phyloP scores from a whole-genome alignment of 2,888 invertebrate genomes.

The Phortica okadai region DNA sequence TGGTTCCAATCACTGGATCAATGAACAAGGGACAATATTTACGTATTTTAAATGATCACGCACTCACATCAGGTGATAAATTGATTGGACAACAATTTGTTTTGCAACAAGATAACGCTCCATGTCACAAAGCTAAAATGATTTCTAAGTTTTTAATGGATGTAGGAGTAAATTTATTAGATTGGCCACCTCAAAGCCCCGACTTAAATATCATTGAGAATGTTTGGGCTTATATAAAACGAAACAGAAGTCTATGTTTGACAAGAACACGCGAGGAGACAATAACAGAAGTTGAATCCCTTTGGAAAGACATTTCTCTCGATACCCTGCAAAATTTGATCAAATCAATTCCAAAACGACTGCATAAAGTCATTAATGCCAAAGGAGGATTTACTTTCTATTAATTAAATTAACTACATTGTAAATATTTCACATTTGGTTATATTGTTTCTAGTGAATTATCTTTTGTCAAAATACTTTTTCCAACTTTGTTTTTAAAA shows the following conservation, averaged over 20 bases:
- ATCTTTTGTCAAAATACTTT: neutral
- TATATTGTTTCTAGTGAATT: neutral
- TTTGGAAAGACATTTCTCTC: neutral
- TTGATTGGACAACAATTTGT: no score
- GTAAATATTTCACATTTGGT: neutral
- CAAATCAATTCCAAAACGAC: neutral
- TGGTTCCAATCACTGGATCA: conserved; percentile 20
- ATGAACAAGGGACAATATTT: neutral
- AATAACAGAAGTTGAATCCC: neutral
- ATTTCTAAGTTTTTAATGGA: no score
- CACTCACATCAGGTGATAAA: no score
- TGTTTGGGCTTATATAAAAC: neutral
- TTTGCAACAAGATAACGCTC: no score
- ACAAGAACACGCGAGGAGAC: neutral
- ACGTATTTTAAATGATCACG: neutral
- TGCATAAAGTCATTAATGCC: neutral
- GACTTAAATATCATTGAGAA: no score
- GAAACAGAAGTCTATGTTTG: neutral
- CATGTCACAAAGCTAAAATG: no score
- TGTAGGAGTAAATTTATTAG: no score
- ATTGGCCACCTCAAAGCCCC: no score
- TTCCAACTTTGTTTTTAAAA: neutral
- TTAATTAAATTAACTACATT: neutral
- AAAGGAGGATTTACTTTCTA: neutral
- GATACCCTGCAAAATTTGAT: neutral